Percentiles rank a stretch among this genome's conserved stretches.
phyloP scores from a whole-genome alignment of 2,113 vertebrate genomes.

The Myotis lucifugus region DNA sequence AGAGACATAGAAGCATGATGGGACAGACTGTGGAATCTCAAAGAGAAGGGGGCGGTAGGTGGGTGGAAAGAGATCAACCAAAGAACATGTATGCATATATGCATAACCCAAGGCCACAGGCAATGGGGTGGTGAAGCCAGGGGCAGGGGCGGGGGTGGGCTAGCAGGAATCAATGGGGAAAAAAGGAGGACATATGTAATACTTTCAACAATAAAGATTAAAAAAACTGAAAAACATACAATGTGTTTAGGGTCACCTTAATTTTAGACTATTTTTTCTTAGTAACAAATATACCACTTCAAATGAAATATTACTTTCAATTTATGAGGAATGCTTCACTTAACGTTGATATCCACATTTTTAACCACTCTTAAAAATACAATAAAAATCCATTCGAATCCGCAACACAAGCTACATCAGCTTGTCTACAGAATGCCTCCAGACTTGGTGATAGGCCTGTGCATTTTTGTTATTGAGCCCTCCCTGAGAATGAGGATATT shows the following conservation, averaged over 20 bases:
- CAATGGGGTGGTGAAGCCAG: too few relatives aligned
- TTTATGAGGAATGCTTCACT: neutral
- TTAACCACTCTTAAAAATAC: conserved; percentile 18
- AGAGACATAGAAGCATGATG: too few relatives aligned
- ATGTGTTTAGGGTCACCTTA: neutral
- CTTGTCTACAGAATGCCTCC: neutral
- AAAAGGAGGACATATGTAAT: too few relatives aligned
- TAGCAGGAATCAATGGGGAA: too few relatives aligned
- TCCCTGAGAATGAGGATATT: neutral
- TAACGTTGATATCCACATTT: neutral
- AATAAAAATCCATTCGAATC: neutral
- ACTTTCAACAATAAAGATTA: too few relatives aligned
- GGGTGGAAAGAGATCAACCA: too few relatives aligned
- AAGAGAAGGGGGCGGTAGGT: too few relatives aligned
- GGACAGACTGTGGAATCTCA: too few relatives aligned
- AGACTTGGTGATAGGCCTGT: neutral
- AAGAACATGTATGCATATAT: too few relatives aligned
- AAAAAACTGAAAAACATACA: too few relatives aligned
- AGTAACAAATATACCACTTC: neutral
- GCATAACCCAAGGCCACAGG: too few relatives aligned
- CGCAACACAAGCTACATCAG: neutral
- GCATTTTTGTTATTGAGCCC: fast-evolving
- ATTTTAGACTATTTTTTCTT: conserved; percentile 17
- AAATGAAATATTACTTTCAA: neutral
- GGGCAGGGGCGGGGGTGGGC: too few relatives aligned